A percentile compares a stretch with the other conserved stretches of the same genome.
These are phyloP conservation scores for Drosophila kanapiae DNA, from an alignment of 1,140 invertebrate genomes.

Conservation along the genomic window DNA sequence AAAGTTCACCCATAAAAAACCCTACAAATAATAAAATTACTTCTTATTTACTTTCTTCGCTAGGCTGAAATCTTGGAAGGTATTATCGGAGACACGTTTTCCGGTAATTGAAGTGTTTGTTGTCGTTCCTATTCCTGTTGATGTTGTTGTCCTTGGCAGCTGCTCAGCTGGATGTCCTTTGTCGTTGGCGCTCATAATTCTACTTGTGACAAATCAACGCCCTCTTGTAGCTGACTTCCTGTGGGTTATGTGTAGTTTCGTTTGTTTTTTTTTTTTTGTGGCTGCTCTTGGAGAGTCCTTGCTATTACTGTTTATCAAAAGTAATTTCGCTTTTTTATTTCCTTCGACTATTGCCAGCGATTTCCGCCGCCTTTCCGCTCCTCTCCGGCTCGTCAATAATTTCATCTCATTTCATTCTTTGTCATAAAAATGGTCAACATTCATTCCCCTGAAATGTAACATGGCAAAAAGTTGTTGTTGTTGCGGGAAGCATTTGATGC, in stretches of 20 bases:
- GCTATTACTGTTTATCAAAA: slow-evolving; percentile 75
- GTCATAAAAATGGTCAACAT: slow-evolving; percentile 76
- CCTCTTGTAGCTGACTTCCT: slow-evolving; percentile 78
- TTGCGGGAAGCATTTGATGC: slow-evolving; percentile 72
- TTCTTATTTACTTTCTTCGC: slow-evolving; percentile 69
- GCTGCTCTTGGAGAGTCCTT: slow-evolving; percentile 30
- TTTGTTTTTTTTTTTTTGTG: slow-evolving; percentile 37
- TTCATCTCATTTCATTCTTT: slow-evolving; percentile 81
- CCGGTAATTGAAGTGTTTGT: slow-evolving; percentile 79
- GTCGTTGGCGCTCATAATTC: slow-evolving; percentile 72
- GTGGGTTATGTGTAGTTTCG: slow-evolving; percentile 74
- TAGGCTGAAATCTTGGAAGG: slow-evolving; percentile 51
- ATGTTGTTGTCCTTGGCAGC: slow-evolving; percentile 42
- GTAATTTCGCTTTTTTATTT: slow-evolving; percentile 81
- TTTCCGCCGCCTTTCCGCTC: slow-evolving; percentile 68
- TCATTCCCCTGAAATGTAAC: slow-evolving; percentile 42
- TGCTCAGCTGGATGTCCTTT: slow-evolving; percentile 41
- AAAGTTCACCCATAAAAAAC: slow-evolving; percentile 40
- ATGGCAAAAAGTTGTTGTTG: slow-evolving; percentile 54
- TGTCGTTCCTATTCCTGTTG: slow-evolving; percentile 30
- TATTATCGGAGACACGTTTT: slow-evolving; percentile 79
- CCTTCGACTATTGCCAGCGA: slow-evolving; percentile 80
- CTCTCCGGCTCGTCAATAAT: slow-evolving; percentile 63
- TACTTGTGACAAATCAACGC: slow-evolving; percentile 82
- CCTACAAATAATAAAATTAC: slow-evolving; percentile 66